Evolutionary conservation across 2,888 invertebrate species (phyloP).

Genomic region (Antheraea assamensis): DNA sequence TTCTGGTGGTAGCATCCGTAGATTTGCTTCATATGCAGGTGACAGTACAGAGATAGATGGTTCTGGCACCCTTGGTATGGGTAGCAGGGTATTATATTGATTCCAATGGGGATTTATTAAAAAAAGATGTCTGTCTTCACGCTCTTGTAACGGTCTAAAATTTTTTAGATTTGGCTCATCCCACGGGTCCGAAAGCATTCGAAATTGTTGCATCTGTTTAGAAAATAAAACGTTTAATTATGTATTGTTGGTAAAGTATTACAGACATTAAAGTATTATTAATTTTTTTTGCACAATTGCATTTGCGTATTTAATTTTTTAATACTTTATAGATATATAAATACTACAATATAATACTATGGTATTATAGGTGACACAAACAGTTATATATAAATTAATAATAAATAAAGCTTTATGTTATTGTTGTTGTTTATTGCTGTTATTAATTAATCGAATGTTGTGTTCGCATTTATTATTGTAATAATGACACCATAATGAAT

Average conservation of each 20-base stretch:
- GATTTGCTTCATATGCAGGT: slow-evolving; percentile 52
- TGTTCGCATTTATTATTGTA: no score
- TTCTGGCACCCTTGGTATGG: slow-evolving; percentile 63
- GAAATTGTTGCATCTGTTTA: slow-evolving; percentile 79
- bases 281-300: no score
- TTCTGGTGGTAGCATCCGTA: slow-evolving; percentile 63
- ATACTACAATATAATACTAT: no score
- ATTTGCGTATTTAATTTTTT: no score
- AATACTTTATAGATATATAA: no score
- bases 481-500: no score
- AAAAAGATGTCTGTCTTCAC: slow-evolving; percentile 68
- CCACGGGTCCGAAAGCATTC: slow-evolving; percentile 77
- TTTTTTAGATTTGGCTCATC: slow-evolving; percentile 78
- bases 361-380: no score
- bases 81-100: slow-evolving; percentile 75
- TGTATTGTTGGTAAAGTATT: not conserved
- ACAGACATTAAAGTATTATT: not conserved
- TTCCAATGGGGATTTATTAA: slow-evolving; percentile 79
- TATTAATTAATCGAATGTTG: no score
- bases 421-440: no score
- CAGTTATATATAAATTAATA: no score
- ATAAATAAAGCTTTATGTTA: no score
- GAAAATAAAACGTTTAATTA: slow-evolving; percentile 21
- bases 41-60: slow-evolving; percentile 63
- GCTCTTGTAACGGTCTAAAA: slow-evolving; percentile 74